Base-by-base conservation (phyloP, 2,888 invertebrate genomes). In the Tupiocoris notatus region DNA sequence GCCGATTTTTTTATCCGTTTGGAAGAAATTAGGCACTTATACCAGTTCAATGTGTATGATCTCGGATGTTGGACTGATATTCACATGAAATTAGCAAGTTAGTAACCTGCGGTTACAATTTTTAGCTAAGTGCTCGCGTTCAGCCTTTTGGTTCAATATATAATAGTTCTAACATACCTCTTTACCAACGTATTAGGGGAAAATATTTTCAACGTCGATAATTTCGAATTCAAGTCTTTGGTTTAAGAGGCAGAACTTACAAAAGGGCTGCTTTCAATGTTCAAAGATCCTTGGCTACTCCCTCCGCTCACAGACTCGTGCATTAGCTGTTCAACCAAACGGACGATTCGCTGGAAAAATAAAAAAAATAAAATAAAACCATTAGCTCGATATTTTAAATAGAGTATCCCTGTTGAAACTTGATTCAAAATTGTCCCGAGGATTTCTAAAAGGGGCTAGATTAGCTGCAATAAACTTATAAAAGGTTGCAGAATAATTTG, bases 331-430 rank as follows among this genome's bases (percentile, higher is more conserved):
- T 24, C n/a, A 9, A 70, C 25, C 23, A 70, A 25, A 12, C 59
- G 24, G 12, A 70, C 39, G 70, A 70, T 59, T 70, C 59, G 70
- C 70, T 70, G 59, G 24, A 70, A 58, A 54, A n/a, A n/a, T n/a
- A n/a, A n/a, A n/a, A n/a, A n/a, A n/a, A n/a, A n/a, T n/a, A 6
- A 57, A 1, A 68, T n/a, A 17, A 7, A 64, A 23, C 24, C 23
- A 64, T 21, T 64, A 21, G 62, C n/a, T n/a, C n/a, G n/a, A n/a
- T n/a, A n/a, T n/a, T n/a, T n/a, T n/a, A n/a, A n/a, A n/a, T n/a
- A n/a, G n/a, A n/a, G n/a, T n/a, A n/a, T n/a, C n/a, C n/a, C n/a
- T n/a, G n/a, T n/a, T n/a, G n/a, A n/a, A n/a, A n/a, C n/a, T n/a
- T n/a, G n/a, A n/a, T n/a, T n/a, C n/a, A n/a, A n/a, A n/a, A n/a